Conservation (phyloP, 64 coral and sea anemone species). For the Montipora efflorescens region DNA sequence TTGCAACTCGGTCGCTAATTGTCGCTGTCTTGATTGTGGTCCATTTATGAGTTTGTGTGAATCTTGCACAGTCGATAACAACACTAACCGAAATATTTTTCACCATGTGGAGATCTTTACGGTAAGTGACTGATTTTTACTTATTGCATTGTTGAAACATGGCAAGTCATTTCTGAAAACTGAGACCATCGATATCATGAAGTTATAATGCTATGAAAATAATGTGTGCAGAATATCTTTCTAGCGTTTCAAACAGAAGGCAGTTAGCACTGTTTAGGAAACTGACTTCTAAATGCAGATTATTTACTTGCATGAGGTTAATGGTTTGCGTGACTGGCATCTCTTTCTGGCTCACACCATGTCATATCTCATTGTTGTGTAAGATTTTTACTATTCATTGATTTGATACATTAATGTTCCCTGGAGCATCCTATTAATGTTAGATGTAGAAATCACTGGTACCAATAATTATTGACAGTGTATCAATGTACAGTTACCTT, state of each 20-base stretch:
- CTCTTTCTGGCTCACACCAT: background rate
- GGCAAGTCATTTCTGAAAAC: too few relatives aligned
- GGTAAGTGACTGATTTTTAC: background rate
- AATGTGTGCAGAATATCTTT: background rate
- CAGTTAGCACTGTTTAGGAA: background rate
- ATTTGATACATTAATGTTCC: background rate
- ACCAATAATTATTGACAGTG: too few relatives aligned
- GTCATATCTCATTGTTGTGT: background rate
- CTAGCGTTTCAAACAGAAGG: background rate
- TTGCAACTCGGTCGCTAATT: background rate
- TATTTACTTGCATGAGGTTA: background rate
- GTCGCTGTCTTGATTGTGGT: background rate
- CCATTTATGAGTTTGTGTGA: conserved; percentile 14
- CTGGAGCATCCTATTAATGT: background rate
- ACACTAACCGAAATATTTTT: background rate
- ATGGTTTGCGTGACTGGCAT: background rate
- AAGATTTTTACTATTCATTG: background rate
- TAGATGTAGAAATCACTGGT: too few relatives aligned
- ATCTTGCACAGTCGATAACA: conserved; percentile 4
- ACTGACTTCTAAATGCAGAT: background rate
- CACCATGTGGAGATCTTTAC: background rate
- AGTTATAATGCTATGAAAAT: background rate
- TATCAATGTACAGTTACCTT: too few relatives aligned
- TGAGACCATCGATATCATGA: too few relatives aligned
- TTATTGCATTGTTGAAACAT: background rate